These are phyloP conservation scores for Mesembrinibis cayennensis DNA, from an alignment of 2,113 vertebrate genomes.

Conservation along the genomic window DNA sequence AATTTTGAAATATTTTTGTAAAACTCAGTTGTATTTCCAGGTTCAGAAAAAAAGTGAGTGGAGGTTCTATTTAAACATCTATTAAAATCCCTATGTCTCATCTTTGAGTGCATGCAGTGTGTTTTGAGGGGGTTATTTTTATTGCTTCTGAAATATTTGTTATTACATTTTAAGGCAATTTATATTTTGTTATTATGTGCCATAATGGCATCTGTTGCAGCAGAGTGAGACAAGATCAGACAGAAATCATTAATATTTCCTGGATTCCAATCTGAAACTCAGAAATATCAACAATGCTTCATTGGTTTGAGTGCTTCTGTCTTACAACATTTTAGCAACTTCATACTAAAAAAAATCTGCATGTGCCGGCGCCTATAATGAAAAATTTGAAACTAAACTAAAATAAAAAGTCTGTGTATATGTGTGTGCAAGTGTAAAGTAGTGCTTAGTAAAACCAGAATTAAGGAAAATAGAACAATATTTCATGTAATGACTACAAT, in stretches of 20 bases:
- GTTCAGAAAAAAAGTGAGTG: background rate
- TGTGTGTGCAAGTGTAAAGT: background rate
- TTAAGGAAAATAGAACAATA: background rate
- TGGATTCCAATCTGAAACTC: slow-evolving; percentile 36
- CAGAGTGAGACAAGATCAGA: slow-evolving; percentile 30
- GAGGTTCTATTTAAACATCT: background rate
- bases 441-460: background rate
- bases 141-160: slow-evolving; percentile 6
- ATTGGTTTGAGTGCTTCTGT: slow-evolving; percentile 35
- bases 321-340: background rate
- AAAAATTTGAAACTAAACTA: background rate
- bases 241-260: slow-evolving; percentile 57
- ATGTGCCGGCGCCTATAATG: background rate
- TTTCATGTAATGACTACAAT: background rate
- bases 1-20: background rate
- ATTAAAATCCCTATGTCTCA: background rate
- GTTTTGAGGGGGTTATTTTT: background rate
- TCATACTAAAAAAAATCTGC: background rate
- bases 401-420: background rate
- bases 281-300: slow-evolving; percentile 49
- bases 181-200: slow-evolving; percentile 1
- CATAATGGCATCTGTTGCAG: slow-evolving; percentile 39
- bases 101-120: background rate
- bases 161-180: slow-evolving; percentile 43
- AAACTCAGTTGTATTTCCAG: background rate